Conservation (phyloP, 2,113 vertebrate species). For the Zosterops borbonicus region DNA sequence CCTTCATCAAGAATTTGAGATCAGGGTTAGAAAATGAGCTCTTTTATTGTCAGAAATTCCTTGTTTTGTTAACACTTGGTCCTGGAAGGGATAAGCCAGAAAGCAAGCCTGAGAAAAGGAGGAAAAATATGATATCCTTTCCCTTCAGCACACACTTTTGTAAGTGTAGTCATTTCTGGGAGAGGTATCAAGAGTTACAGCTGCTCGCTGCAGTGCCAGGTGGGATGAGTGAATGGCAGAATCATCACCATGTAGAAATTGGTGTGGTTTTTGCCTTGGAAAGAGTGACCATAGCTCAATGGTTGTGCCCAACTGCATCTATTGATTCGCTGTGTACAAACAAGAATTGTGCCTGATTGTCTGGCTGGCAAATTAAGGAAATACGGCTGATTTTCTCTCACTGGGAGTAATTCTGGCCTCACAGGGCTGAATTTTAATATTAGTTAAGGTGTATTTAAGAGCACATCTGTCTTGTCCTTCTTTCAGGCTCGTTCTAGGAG, state of each 20-base stretch:
- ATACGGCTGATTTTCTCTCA: neutral
- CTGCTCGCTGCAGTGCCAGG: neutral
- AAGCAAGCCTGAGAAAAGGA: neutral
- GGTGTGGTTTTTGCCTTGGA: neutral
- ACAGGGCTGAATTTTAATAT: neutral
- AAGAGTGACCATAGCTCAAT: neutral
- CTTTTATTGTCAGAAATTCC: neutral
- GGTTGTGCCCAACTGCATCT: neutral
- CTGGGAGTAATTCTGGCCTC: neutral
- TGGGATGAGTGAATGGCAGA: slow-evolving; percentile 16
- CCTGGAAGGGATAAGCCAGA: neutral
- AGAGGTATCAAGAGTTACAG: neutral
- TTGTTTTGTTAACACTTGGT: neutral
- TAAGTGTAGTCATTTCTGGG: neutral
- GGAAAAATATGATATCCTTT: neutral
- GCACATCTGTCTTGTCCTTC: neutral
- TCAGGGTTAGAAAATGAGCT: neutral
- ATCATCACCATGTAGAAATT: neutral
- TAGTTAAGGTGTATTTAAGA: neutral
- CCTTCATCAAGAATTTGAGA: neutral
- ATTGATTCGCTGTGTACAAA: neutral
- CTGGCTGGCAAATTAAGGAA: neutral
- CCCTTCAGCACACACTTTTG: neutral
- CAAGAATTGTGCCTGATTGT: neutral
- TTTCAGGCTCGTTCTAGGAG: neutral